Conservation (phyloP, 1,140 invertebrate genomes). For the Scaptomyza hsui region DNA sequence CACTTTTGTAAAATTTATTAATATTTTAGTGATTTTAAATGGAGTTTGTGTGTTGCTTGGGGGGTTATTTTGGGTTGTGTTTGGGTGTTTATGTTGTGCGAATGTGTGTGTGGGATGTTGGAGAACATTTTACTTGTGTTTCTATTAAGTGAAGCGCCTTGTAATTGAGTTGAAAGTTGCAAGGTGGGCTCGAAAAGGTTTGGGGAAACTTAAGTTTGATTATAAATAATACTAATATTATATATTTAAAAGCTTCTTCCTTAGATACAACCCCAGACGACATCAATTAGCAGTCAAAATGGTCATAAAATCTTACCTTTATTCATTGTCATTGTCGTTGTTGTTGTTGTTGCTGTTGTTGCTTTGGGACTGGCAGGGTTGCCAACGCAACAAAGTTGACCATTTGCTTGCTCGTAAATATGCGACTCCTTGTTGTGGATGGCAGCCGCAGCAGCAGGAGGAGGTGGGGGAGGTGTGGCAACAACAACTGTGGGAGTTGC, state of each 20-base stretch:
- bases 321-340: slow-evolving; percentile 28
- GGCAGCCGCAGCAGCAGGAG: neutral
- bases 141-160: slow-evolving; percentile 55
- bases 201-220: too few relatives aligned
- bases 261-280: neutral
- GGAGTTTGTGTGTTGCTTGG: slow-evolving; percentile 71
- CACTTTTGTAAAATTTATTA: slow-evolving; percentile 83
- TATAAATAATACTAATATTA: neutral
- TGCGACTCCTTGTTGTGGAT: slow-evolving; percentile 52
- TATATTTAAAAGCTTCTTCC: neutral
- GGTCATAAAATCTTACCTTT: slow-evolving; percentile 67
- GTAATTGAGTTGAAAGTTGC: slow-evolving; percentile 57
- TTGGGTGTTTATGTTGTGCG: slow-evolving; percentile 25
- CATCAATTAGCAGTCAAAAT: slow-evolving; percentile 27
- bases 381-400: slow-evolving; percentile 41
- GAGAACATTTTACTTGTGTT: slow-evolving; percentile 6
- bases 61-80: neutral
- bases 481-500: neutral
- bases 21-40: slow-evolving; percentile 83
- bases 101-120: slow-evolving; percentile 19
- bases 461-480: neutral
- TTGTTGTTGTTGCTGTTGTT: neutral
- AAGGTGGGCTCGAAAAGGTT: neutral
- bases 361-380: slow-evolving; percentile 32
- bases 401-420: slow-evolving; percentile 69